phyloP scores from a whole-genome alignment of 2,888 invertebrate species.

The Agrenia bidenticulata region DNA sequence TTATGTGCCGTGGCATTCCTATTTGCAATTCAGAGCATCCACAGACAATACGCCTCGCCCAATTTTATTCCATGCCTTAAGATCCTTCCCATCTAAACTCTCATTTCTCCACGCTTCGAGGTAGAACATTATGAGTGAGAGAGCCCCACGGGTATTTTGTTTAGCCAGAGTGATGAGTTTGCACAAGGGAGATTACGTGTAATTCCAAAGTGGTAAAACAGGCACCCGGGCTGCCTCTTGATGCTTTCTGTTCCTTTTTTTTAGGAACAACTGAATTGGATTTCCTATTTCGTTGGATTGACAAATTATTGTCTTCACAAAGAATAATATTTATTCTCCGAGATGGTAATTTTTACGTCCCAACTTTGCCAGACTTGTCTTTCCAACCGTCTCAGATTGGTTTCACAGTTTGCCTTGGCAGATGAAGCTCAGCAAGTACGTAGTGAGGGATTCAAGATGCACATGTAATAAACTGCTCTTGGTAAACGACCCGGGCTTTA shows the following conservation, averaged over 20 bases:
- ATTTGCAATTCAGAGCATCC: not conserved
- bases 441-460: too few relatives aligned
- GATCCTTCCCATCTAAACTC: too few relatives aligned
- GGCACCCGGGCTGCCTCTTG: constrained; percentile 2
- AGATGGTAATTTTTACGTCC: constrained; percentile 20
- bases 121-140: too few relatives aligned
- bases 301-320: constrained; percentile 41
- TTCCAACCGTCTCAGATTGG: not conserved
- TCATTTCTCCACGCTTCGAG: too few relatives aligned
- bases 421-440: not conserved
- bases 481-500: too few relatives aligned
- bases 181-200: constrained; percentile 4
- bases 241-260: not conserved
- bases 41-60: too few relatives aligned
- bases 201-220: constrained; percentile 8
- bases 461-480: too few relatives aligned
- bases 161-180: constrained; percentile 6
- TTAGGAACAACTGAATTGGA: not conserved
- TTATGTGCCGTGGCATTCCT: not conserved
- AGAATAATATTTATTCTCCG: constrained; percentile 41
- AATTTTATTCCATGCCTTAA: too few relatives aligned
- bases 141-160: not conserved
- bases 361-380: constrained; percentile 5
- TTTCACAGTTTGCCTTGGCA: constrained; percentile 3
- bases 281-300: constrained; percentile 25